Evolutionary conservation across 2,888 invertebrate genomes (phyloP), one percentile per base, ranked within the genome.

Genomic region (Thymelicus acteon): DNA sequence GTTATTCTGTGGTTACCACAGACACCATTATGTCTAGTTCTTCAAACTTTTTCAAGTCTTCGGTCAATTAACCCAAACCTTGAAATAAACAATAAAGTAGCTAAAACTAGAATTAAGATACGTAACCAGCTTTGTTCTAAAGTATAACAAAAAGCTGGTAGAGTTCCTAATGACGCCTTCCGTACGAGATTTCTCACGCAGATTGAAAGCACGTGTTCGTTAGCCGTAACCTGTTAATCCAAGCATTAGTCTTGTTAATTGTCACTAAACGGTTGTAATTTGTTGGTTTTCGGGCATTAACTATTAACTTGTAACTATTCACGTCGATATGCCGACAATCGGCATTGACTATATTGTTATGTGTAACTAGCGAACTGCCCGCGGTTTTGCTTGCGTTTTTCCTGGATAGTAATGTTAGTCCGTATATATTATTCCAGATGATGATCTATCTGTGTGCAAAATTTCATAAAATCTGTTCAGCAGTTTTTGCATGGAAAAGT

Each of bases 151-250:
- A 64, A 64, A 64, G 15, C 12, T 49, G 37, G 24, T 15, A 24
- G 8, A n/a, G 31, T 12, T 39, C 7, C 15, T 64, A 64, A 64
- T 52, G 19, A 24, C 19, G 40, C 40, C 64, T 64, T 64, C 64
- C 64, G 64, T 7, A 13, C 24, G 52, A 64, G 64, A 64, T 64
- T 64, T 64, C 64, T 40, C 64, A 64, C 64, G 54, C 1, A 64
- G 64, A 64, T 54, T 39, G 40, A 19, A 6, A 12, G 40, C 63
- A 63, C 48, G 63, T 49, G 63, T 31, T 37, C 6, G 39, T 54
- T 64, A 24, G 6, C 15, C 39, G 54, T 54, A 52, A 54, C 52
- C 6, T 13, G 19, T 52, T 52, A 48, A 62, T 62, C 31, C 13
- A 7, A 2, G 7, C 48, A 61, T 63, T 60, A 60, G 15, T 60